Conservation (phyloP, 2,797 vertebrate genomes). For the Phoebastria nigripes region DNA sequence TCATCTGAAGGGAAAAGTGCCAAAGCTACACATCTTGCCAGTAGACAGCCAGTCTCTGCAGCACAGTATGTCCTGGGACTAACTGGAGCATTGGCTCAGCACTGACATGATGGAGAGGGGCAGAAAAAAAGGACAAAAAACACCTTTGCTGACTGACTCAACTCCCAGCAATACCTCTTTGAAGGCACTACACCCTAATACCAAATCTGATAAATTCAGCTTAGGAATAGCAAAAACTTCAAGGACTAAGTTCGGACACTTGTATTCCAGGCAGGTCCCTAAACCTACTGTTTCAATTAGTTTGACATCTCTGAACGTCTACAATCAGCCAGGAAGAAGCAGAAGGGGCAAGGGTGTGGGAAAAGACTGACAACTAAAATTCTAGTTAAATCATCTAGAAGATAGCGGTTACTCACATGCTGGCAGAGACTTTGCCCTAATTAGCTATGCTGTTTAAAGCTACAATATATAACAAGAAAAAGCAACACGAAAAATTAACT, state of each 20-base stretch:
- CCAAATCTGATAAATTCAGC: background rate
- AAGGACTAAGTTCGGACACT: background rate
- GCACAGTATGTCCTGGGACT: background rate
- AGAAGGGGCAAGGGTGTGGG: background rate
- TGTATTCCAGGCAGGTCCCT: background rate
- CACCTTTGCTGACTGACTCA: background rate
- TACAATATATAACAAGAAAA: background rate
- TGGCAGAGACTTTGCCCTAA: background rate
- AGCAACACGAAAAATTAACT: background rate
- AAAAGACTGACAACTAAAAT: background rate
- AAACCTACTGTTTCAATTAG: background rate
- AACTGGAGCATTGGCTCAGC: background rate
- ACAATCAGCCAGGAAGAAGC: background rate
- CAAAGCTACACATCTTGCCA: background rate
- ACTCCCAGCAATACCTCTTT: background rate
- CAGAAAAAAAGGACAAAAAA: background rate
- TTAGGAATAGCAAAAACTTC: background rate
- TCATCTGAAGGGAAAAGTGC: background rate
- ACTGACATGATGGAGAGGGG: background rate
- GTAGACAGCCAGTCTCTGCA: background rate
- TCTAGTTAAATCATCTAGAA: background rate
- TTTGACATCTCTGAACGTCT: background rate
- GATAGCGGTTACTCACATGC: background rate
- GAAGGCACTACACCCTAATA: background rate
- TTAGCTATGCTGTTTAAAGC: background rate